Conservation (phyloP, 1,140 invertebrate species). For the Drosophila elegans region DNA sequence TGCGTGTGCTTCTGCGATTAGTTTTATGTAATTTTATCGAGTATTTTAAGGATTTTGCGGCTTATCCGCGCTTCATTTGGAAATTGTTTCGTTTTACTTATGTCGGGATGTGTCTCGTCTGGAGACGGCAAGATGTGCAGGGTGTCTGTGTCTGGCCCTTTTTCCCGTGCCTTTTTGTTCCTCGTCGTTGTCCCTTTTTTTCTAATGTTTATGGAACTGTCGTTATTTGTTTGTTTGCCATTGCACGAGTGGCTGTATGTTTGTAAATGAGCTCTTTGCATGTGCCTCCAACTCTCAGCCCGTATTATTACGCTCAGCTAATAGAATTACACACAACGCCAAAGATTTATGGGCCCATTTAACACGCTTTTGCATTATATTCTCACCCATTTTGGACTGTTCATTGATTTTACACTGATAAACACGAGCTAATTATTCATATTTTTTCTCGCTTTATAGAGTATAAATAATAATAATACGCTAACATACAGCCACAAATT, state of each 20-base stretch:
- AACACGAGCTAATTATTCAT: conserved; percentile 71
- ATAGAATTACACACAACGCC: conserved; percentile 73
- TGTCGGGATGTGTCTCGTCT: conserved; percentile 50
- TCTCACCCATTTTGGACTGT: conserved; percentile 54
- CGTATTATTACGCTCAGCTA: conserved; percentile 33
- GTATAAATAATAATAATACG: conserved; percentile 45
- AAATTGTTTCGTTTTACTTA: conserved; percentile 83
- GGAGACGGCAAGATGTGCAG: conserved; percentile 28
- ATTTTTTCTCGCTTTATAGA: conserved; percentile 38
- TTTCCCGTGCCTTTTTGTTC: conserved; percentile 16
- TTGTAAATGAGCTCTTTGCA: conserved; percentile 75
- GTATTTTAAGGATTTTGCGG: conserved; percentile 84
- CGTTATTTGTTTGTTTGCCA: conserved; percentile 71
- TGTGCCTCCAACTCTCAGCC: conserved; percentile 36
- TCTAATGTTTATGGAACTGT: conserved; percentile 76
- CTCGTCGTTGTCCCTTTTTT: conserved; percentile 43
- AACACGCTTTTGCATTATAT: conserved; percentile 69
- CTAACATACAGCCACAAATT: conserved; percentile 28
- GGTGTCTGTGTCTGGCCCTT: conserved; percentile 23
- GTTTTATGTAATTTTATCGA: conserved; percentile 85
- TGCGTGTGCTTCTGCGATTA: conserved; percentile 79
- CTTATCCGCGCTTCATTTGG: conserved; percentile 84
- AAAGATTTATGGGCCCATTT: conserved; percentile 72
- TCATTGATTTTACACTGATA: conserved; percentile 78
- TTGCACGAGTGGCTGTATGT: conserved; percentile 44